Conservation (phyloP, 2,797 vertebrate genomes). For the Gobionotothen gibberifrons region DNA sequence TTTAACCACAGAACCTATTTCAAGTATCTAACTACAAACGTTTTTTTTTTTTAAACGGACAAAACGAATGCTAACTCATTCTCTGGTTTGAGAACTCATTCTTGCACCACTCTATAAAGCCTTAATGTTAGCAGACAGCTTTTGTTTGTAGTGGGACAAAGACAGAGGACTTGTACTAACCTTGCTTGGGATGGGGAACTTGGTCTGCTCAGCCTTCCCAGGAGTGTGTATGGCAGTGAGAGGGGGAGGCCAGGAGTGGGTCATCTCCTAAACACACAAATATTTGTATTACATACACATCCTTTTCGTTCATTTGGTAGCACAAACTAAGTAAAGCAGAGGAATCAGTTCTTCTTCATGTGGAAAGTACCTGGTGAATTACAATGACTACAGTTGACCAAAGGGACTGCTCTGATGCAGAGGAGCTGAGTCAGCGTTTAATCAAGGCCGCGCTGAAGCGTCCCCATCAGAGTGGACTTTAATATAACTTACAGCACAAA, state of each 20-base stretch:
- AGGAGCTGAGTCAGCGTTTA: conserved; percentile 61
- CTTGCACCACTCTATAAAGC: too few relatives aligned
- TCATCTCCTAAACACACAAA: conserved; percentile 88
- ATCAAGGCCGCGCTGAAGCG: conserved; percentile 39
- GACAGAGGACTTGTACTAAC: conserved; percentile 70
- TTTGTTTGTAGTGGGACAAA: background rate
- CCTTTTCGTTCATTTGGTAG: background rate
- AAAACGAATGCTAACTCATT: too few relatives aligned
- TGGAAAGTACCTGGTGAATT: conserved; percentile 23
- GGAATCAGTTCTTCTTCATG: conserved; percentile 2
- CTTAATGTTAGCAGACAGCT: background rate
- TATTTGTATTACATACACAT: conserved; percentile 7
- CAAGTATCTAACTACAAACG: too few relatives aligned
- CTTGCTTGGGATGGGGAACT: conserved; percentile 91
- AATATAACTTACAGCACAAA: conserved; percentile 45
- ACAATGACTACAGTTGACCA: conserved; percentile 34
- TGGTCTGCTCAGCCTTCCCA: conserved; percentile 92
- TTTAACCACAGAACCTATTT: too few relatives aligned
- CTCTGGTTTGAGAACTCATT: too few relatives aligned
- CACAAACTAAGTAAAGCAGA: conserved; percentile 10
- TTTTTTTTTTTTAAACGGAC: too few relatives aligned
- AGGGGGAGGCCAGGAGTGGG: conserved; percentile 94
- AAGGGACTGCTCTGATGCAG: conserved; percentile 37
- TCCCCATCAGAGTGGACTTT: conserved; percentile 36
- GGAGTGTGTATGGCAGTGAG: conserved; percentile 94